Evolutionary conservation across 2,113 vertebrate species (phyloP).

Genomic region (Stictonetta naevosa): DNA sequence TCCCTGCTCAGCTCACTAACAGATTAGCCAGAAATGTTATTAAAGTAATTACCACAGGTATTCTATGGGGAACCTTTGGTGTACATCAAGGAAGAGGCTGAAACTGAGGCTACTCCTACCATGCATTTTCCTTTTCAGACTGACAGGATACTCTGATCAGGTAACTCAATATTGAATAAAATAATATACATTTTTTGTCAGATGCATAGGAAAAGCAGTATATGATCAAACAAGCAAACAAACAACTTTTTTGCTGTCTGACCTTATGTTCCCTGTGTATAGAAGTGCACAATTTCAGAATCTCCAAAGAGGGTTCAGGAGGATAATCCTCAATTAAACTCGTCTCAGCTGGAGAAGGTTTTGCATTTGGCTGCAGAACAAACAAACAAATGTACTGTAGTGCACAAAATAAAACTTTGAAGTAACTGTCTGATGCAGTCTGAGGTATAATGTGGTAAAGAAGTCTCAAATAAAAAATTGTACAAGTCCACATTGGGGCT

Average conservation of each 20-base stretch:
- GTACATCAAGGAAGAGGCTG: neutral
- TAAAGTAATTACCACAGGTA: neutral
- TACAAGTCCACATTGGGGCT: neutral
- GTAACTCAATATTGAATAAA: neutral
- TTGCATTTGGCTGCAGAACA: slow-evolving; percentile 64
- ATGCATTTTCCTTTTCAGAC: neutral
- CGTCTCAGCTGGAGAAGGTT: neutral
- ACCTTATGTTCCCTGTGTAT: neutral
- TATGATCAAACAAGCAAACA: neutral
- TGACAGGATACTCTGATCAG: neutral
- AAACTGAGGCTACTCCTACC: neutral
- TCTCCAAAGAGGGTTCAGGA: neutral
- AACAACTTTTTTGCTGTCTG: neutral
- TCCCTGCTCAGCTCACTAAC: neutral
- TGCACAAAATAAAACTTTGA: slow-evolving; percentile 42
- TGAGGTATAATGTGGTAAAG: neutral
- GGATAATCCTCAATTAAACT: neutral
- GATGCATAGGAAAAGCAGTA: neutral
- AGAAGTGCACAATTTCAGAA: neutral
- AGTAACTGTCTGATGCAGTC: neutral
- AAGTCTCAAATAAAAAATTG: neutral
- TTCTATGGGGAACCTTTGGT: neutral
- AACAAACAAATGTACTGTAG: slow-evolving; percentile 2
- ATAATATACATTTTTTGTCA: neutral
- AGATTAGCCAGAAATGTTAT: neutral